Percentiles rank a stretch among this genome's conserved stretches.
Conservation (phyloP, 2,113 vertebrate species). For the Vidua macroura region DNA sequence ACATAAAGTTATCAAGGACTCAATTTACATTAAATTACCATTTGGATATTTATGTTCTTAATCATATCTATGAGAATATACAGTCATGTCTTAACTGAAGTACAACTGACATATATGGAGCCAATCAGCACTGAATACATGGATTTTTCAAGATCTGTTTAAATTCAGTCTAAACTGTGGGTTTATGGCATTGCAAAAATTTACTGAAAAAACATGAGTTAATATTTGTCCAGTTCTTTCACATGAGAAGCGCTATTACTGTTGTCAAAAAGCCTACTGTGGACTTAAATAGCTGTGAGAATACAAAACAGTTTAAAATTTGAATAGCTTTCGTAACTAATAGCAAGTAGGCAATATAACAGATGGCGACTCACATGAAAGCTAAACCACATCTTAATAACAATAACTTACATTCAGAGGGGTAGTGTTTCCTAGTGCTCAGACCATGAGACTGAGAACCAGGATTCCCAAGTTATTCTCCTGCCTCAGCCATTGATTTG, state of each 20-base stretch:
- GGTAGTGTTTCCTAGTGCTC: background rate
- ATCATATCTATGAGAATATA: background rate
- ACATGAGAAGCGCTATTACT: slow-evolving; percentile 25
- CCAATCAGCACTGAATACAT: background rate
- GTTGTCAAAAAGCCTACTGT: slow-evolving; percentile 64
- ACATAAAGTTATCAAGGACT: slow-evolving; percentile 18
- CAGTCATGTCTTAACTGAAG: background rate
- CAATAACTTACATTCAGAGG: slow-evolving; percentile 46
- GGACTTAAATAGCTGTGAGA: slow-evolving; percentile 41
- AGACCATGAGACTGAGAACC: background rate
- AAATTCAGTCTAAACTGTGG: slow-evolving; percentile 35
- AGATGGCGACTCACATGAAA: slow-evolving; percentile 35
- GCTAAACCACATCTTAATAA: slow-evolving; percentile 40
- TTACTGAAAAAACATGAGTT: slow-evolving; percentile 55
- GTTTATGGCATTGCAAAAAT: slow-evolving; percentile 64
- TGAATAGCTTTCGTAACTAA: slow-evolving; percentile 62
- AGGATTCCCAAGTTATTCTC: background rate
- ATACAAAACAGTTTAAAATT: slow-evolving; percentile 58
- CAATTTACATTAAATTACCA: slow-evolving; percentile 41
- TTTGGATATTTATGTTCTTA: slow-evolving; percentile 31
- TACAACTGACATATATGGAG: background rate
- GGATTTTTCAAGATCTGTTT: slow-evolving; percentile 37
- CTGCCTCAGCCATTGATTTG: background rate
- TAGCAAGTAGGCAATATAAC: slow-evolving; percentile 47
- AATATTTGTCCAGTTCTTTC: slow-evolving; percentile 58